Evolutionary conservation across 2,113 vertebrate species (phyloP).

Genomic region (Peromyscus maniculatus): DNA sequence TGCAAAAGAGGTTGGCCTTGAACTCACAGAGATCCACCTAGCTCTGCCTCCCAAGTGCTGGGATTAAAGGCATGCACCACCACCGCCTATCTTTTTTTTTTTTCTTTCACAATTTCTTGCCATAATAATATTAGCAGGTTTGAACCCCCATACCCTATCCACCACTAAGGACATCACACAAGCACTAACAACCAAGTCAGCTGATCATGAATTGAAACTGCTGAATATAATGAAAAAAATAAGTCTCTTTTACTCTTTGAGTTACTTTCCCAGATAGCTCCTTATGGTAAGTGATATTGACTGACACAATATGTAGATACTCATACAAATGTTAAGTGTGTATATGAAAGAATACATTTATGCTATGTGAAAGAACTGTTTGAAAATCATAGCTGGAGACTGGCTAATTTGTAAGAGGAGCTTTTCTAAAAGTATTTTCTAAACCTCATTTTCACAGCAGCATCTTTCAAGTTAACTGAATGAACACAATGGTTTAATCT

Average conservation of each 20-base stretch:
- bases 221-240: background rate
- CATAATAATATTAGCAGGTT: background rate
- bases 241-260: background rate
- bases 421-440: background rate
- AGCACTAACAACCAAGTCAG: background rate
- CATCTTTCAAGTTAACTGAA: background rate
- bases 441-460: background rate
- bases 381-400: background rate
- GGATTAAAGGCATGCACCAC: too few species aligned
- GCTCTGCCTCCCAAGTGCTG: too few species aligned
- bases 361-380: background rate
- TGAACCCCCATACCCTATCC: accelerated
- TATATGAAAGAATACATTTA: background rate
- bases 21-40: too few species aligned
- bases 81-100: background rate
- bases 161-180: background rate
- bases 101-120: background rate
- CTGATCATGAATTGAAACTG: too few species aligned
- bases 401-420: background rate
- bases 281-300: background rate
- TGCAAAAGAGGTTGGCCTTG: too few species aligned
- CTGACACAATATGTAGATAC: background rate
- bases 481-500: background rate
- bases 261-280: background rate
- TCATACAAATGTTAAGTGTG: background rate